Percentiles rank a stretch among this genome's conserved stretches.
Conservation (phyloP, 2,113 vertebrate species). For the Eidolon helvum region DNA sequence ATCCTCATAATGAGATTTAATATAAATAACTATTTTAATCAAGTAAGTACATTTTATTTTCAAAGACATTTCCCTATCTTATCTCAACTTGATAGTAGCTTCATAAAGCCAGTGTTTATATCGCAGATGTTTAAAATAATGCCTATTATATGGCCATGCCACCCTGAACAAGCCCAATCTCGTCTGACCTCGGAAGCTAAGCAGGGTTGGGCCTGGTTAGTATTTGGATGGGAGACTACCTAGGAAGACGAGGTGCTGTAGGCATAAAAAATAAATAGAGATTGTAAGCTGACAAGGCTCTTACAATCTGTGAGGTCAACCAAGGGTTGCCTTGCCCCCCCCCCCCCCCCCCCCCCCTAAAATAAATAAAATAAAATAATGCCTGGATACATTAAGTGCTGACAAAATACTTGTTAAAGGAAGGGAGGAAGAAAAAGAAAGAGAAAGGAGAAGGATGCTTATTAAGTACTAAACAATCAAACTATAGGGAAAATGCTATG, state of each 20-base stretch:
- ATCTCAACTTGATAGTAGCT: neutral
- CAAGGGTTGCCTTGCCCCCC: too few species aligned
- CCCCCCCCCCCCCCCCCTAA: too few species aligned
- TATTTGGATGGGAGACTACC: too few species aligned
- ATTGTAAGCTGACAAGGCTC: too few species aligned
- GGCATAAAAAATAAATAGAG: too few species aligned
- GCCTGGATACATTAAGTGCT: neutral
- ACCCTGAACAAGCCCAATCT: too few species aligned
- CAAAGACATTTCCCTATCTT: neutral
- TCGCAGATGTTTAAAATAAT: neutral
- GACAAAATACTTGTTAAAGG: neutral
- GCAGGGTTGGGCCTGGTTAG: too few species aligned
- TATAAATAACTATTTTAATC: neutral
- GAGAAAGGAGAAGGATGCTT: neutral
- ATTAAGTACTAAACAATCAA: neutral
- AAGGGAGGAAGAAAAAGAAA: neutral
- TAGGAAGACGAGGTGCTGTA: too few species aligned
- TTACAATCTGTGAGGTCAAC: too few species aligned
- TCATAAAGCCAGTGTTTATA: neutral
- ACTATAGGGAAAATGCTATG: neutral
- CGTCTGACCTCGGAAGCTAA: too few species aligned
- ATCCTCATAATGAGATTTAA: neutral
- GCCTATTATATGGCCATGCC: neutral
- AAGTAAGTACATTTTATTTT: neutral
- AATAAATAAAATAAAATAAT: neutral